Base-by-base conservation (phyloP, 1,140 invertebrate species). In the Pogonomyrmex barbatus region DNA sequence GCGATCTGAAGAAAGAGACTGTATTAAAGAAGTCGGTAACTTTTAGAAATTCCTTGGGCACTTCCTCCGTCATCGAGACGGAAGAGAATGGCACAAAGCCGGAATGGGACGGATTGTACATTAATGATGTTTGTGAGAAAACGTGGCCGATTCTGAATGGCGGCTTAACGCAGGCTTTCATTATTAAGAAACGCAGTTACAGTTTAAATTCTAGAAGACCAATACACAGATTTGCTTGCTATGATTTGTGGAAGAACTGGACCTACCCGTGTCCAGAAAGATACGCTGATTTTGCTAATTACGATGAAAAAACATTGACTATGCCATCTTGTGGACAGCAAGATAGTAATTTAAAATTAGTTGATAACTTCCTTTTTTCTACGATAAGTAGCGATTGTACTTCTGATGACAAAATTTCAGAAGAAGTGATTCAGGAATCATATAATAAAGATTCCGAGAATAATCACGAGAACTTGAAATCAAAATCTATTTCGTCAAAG, bases 11-110 rank as follows among this genome's bases (percentile, higher is more conserved):
- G 1, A 62, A 79, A n/a, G 73, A 89, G 30, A 52, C 75, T 45
- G 33, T 63, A 45, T 68, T 39, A 4, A 73, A 88, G 58, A 91
- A 89, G 58, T 91, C 91, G 47, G 67, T 93, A 60, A 90, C 88
- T 36, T 92, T 93, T 47, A 91, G 89, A 10, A 93, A 91, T 58
- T 92, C 92, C 2, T 86, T 93, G 0, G 92, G 92, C 17, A 93
- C 92, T 39, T 93, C 89, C 8, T 92, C 90, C 56, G 50, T 76
- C 47, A 73, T 87, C 4, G 87, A 89, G 10, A 63, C 79, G 5
- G 87, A 68, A 58, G 83, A 91, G 30, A 68, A 10, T n/a, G 83
- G 65, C 4, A 65, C 73, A 0, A 58, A 56, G 2, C 75, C 30
- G 52, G 82, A 84, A 56, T 33, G 52, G 5, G 36, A 33, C 4